Evolutionary conservation across 2,888 invertebrate species (phyloP), one percentile per base, ranked within the genome.

Genomic region (Darwinula stevensoni): DNA sequence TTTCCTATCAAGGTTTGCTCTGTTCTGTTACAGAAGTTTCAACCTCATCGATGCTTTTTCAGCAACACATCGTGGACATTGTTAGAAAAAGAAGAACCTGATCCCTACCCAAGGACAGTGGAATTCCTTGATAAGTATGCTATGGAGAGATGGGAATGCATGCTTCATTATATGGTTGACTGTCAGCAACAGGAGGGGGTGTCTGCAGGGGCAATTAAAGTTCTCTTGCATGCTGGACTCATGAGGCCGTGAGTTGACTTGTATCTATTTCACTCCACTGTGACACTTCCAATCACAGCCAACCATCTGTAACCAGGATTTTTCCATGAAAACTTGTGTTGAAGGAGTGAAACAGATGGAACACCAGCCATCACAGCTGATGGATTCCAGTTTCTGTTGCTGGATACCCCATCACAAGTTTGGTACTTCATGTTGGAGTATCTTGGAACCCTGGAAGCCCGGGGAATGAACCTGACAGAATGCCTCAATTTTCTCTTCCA

Each of bases 391-490:
- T 97, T 97, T 52, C 57, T 97, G 14, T 58, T 97, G 14, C 58
- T 94, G 36, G 86, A 86, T 47, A 76, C 84, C 1, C 69, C 80
- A 6, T 73, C 82, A 29, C 88, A 88, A 59, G 57, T 97, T 26
- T 97, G 94, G 94, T 72, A 84, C 51, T 97, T 97, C 53, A 70
- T 97, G 46, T 63, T 91, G 16, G 84, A 88, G 49, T 91, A 91
- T 54, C 57, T 94, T 38, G 82, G 84, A 45, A 84, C 84, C 1
- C 76, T 84, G 4, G 74, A 80, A 53, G 67, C 69, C 40, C 59
- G 80, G 36, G 76, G 74, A 6, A 58, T 86, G 39, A 72, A 73
- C 48, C 60, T 88, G 2, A 75, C 80, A 0, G 84, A 86, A 47
- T 88, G 86, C 49, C 60, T 94, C 26, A 75, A 80, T 9, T 86